Conservation (phyloP, 2,797 vertebrate species). For the Pteropus rufus region DNA sequence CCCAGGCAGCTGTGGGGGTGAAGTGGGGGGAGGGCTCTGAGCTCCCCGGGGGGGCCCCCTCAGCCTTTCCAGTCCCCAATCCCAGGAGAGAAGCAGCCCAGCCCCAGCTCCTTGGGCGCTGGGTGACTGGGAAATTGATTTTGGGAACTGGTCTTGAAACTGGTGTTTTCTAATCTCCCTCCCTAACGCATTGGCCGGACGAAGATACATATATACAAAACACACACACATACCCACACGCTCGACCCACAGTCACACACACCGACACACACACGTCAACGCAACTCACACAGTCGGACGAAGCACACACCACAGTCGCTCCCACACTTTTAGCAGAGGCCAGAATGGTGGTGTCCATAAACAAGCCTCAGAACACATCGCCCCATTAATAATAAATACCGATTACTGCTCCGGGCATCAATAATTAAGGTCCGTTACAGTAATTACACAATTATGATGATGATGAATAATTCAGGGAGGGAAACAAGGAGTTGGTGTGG, state of each 20-base stretch:
- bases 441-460: slow-evolving; percentile 96
- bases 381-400: slow-evolving; percentile 91
- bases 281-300: neutral
- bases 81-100: too few relatives aligned
- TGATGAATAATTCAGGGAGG: slow-evolving; percentile 92
- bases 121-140: neutral
- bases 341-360: slow-evolving; percentile 66
- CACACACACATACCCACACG: neutral
- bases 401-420: slow-evolving; percentile 91
- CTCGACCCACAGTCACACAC: neutral
- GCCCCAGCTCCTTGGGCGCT: neutral
- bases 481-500: slow-evolving; percentile 75
- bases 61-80: neutral
- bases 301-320: neutral
- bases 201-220: neutral
- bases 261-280: neutral
- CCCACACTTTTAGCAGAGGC: neutral
- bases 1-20: neutral
- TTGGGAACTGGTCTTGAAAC: neutral
- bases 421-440: slow-evolving; percentile 94
- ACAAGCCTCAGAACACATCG: slow-evolving; percentile 88
- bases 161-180: neutral
- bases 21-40: too few relatives aligned
- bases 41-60: neutral
- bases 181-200: neutral